phyloP scores from a whole-genome alignment of 2,113 vertebrate genomes.

The Empidonax traillii region DNA sequence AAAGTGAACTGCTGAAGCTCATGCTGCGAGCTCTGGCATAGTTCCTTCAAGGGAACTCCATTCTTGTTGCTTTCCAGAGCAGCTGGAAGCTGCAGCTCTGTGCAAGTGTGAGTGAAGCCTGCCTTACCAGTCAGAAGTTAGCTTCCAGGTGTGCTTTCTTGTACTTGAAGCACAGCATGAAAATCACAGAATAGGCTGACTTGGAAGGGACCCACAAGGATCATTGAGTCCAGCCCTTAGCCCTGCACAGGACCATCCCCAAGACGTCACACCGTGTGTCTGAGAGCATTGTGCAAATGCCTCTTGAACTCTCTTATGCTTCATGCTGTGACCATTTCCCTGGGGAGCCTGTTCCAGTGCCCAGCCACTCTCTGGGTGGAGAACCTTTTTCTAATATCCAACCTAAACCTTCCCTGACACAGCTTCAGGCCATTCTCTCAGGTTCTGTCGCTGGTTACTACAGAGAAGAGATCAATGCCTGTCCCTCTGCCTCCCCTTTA shows the following conservation, averaged over 20 bases:
- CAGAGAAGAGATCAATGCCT: background rate
- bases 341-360: background rate
- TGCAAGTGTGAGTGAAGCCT: background rate
- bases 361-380: background rate
- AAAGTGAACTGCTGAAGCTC: background rate
- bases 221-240: background rate
- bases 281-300: background rate
- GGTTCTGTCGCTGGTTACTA: background rate
- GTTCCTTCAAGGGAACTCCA: background rate
- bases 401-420: background rate
- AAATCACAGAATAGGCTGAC: background rate
- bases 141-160: background rate
- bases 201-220: background rate
- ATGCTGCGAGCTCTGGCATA: background rate
- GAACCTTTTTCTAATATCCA: background rate
- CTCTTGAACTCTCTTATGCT: background rate
- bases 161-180: background rate
- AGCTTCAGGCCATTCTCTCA: background rate
- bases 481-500: background rate
- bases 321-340: background rate
- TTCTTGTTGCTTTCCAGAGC: background rate
- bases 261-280: background rate
- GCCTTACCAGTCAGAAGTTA: background rate
- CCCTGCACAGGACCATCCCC: background rate
- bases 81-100: background rate